These are phyloP conservation scores for Forficula auricularia DNA, from an alignment of 1,140 invertebrate genomes.

Conservation along the genomic window DNA sequence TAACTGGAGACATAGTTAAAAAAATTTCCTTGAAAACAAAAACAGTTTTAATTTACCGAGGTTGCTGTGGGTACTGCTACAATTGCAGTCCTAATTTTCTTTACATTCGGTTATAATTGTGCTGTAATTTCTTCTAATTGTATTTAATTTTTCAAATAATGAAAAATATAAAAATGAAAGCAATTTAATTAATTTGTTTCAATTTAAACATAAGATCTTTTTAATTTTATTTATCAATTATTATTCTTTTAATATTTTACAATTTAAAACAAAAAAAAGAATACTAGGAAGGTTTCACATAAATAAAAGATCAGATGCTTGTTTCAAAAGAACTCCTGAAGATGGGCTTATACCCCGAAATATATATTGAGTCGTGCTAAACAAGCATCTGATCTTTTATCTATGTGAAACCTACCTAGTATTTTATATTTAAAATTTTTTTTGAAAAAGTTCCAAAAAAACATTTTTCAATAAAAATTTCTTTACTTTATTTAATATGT, in stretches of 20 bases:
- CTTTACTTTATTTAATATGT: too few species aligned
- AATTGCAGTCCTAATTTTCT: not conserved
- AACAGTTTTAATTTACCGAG: constrained; percentile 3
- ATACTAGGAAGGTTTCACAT: not conserved
- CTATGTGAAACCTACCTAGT: too few species aligned
- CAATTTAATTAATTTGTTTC: not conserved
- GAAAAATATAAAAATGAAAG: not conserved
- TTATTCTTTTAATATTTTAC: constrained; percentile 1
- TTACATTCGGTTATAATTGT: constrained; percentile 1
- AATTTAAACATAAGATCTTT: not conserved
- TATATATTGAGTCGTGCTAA: too few species aligned
- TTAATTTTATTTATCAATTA: constrained; percentile 1
- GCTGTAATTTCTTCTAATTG: constrained; percentile 6
- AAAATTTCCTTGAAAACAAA: not conserved
- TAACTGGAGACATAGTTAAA: not conserved
- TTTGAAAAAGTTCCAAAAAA: not conserved
- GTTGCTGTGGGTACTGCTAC: constrained; percentile 6
- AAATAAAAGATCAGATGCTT: too few species aligned
- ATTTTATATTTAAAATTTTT: not conserved
- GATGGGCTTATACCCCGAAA: too few species aligned
- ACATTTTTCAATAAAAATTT: not conserved
- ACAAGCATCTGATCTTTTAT: too few species aligned
- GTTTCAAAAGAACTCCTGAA: too few species aligned
- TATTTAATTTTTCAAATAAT: constrained; percentile 2
- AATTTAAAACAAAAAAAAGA: too few species aligned